Evolutionary conservation across 2,888 invertebrate genomes (phyloP), one percentile per base, ranked within the genome.

Genomic region (Griposia aprilina): DNA sequence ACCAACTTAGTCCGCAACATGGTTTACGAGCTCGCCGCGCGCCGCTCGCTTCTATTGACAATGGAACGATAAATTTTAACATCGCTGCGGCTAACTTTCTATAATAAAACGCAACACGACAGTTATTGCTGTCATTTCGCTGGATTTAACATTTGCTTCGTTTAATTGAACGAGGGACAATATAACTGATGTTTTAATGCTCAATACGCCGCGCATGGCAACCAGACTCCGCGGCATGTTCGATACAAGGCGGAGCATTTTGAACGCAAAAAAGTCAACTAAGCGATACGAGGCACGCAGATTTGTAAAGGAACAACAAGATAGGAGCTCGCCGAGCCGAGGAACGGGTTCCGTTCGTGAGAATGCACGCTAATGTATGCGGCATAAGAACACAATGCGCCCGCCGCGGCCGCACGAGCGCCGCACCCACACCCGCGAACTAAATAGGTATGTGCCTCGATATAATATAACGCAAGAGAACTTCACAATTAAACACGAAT

Each of bases 301-400:
- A 94, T 94, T 95, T 93, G 92, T 93, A 94, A 94, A 94, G 93
- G 90, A 94, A 92, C 93, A 94, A 95, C 90, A 94, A 92, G 92
- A 93, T 90, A 90, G 89, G 90, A 87, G 87, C 84, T 89, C 89
- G 88, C 90, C 79, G 90, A 89, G 91, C 90, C 81, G 89, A 85
- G 87, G 90, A 94, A 95, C 95, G 92, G 93, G 95, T 95, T 95
- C 91, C 87, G 88, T 90, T 89, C 92, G 93, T 92, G 95, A 94
- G 95, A 95, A 95, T 94, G 94, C 92, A 91, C 92, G 90, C 91
- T 93, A 93, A 95, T 94, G 90, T 94, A 95, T 93, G 92, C 93
- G 92, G 89, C 88, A 90, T 88, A 93, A 89, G 91, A 91, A 93
- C 90, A 92, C 94, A 95, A 95, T 94, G 92, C 88, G 87, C 86